A percentile compares a stretch with the other conserved stretches of the same genome.
phyloP scores from a whole-genome alignment of 2,797 vertebrate species.

The Rhynchonycteris naso region DNA sequence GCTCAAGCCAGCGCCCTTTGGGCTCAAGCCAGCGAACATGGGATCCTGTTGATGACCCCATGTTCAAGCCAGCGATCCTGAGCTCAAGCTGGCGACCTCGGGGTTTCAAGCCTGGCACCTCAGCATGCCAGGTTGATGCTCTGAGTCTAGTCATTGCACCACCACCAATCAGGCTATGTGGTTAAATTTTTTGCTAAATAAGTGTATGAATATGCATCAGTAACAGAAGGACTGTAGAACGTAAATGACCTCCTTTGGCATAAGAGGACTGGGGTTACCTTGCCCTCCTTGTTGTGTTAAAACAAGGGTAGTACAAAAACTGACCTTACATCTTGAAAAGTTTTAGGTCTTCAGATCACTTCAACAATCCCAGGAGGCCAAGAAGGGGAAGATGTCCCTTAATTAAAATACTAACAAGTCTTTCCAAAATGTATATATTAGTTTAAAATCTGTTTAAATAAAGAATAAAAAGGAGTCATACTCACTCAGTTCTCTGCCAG shows the following conservation, averaged over 20 bases:
- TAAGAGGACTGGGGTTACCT: no score
- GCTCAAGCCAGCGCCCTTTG: no score
- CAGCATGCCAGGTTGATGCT: no score
- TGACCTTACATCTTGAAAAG: not conserved
- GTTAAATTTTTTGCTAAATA: not conserved
- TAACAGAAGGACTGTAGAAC: not conserved
- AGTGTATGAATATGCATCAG: not conserved
- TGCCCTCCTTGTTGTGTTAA: not conserved
- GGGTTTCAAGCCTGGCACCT: no score
- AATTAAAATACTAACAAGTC: not conserved
- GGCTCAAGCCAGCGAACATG: no score
- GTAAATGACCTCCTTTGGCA: not conserved
- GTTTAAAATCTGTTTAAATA: not conserved
- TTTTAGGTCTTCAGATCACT: not conserved
- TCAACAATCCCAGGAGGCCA: not conserved
- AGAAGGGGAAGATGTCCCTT: not conserved
- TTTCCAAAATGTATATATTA: not conserved
- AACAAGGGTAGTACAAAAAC: not conserved
- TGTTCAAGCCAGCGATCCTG: no score
- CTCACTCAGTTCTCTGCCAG: conserved; percentile 95
- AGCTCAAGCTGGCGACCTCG: no score
- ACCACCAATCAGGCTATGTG: not conserved
- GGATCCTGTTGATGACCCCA: no score
- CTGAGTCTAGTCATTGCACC: no score
- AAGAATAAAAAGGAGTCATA: conserved; percentile 47